Conservation (phyloP, 2,113 vertebrate genomes). For the Daboia siamensis region DNA sequence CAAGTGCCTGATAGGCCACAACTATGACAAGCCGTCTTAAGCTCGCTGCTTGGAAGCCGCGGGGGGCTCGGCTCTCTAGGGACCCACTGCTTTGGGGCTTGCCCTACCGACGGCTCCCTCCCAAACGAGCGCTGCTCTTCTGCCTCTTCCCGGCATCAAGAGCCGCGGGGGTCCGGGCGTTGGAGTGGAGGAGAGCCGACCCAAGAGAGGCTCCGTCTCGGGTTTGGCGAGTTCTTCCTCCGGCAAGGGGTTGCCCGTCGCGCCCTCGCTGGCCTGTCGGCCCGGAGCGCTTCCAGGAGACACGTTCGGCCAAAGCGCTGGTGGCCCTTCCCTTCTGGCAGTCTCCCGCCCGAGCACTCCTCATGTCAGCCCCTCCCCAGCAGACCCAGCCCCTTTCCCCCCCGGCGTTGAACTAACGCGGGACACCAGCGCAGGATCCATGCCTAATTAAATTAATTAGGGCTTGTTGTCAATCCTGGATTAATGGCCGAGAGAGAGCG, state of each 20-base stretch:
- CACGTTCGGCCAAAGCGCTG: conserved; percentile 38
- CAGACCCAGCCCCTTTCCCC: conserved; percentile 75
- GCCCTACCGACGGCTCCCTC: neutral
- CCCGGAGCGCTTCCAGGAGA: conserved; percentile 50
- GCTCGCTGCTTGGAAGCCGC: neutral
- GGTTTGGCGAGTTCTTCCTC: neutral
- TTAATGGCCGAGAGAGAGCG: conserved; percentile 73
- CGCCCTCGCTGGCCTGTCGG: neutral
- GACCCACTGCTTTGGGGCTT: neutral
- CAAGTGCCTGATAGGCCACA: neutral
- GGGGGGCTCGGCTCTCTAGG: neutral
- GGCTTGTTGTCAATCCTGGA: conserved; percentile 86
- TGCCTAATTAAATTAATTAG: conserved; percentile 95
- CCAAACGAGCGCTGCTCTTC: neutral
- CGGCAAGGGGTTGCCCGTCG: neutral
- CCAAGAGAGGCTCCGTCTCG: neutral
- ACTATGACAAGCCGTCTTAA: neutral
- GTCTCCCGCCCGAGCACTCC: conserved; percentile 67
- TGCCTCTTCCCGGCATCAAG: neutral
- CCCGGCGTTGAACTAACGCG: conserved; percentile 81
- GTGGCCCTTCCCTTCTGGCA: conserved; percentile 43
- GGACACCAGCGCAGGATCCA: conserved; percentile 80
- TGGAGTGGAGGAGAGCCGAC: too few relatives aligned
- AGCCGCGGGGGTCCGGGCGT: neutral
- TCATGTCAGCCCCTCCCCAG: conserved; percentile 81